phyloP scores from a whole-genome alignment of 53 echinoderm and acorn worm genomes.

The Holothuria scabra region DNA sequence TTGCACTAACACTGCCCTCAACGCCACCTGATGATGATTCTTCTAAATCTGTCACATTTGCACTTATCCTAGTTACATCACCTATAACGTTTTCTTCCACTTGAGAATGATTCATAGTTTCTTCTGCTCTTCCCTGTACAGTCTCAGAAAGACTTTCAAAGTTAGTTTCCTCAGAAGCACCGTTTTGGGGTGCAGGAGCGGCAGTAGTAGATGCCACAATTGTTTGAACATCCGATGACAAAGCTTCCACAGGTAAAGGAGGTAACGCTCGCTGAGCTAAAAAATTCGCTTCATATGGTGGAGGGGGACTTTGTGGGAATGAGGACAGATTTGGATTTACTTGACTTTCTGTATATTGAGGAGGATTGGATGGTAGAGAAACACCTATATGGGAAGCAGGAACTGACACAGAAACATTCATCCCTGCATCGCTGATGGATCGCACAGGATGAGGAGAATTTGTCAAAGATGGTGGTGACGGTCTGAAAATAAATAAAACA shows the following conservation, averaged over 20 bases:
- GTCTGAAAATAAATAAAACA: neutral
- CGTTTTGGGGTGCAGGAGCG: too few relatives aligned
- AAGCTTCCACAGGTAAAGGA: neutral
- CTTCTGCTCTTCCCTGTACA: too few relatives aligned
- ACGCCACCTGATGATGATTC: too few relatives aligned
- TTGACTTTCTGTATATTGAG: constrained; percentile 34
- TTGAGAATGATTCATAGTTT: too few relatives aligned
- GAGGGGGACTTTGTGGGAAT: constrained; percentile 46
- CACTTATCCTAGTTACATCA: too few relatives aligned
- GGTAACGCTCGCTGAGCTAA: neutral
- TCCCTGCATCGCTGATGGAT: neutral
- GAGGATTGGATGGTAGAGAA: constrained; percentile 29
- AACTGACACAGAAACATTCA: neutral
- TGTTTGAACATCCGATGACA: too few relatives aligned
- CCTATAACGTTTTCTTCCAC: too few relatives aligned
- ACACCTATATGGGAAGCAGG: neutral
- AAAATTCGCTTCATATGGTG: constrained; percentile 43
- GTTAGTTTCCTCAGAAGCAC: too few relatives aligned
- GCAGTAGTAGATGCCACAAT: too few relatives aligned
- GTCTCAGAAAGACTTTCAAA: too few relatives aligned
- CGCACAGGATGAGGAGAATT: neutral
- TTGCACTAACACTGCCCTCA: constrained; percentile 27
- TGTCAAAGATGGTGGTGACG: constrained; percentile 8
- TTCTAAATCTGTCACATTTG: too few relatives aligned
- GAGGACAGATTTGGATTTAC: constrained; percentile 21